Base-by-base conservation (phyloP, 1,140 invertebrate species). In the Euura lappo region DNA sequence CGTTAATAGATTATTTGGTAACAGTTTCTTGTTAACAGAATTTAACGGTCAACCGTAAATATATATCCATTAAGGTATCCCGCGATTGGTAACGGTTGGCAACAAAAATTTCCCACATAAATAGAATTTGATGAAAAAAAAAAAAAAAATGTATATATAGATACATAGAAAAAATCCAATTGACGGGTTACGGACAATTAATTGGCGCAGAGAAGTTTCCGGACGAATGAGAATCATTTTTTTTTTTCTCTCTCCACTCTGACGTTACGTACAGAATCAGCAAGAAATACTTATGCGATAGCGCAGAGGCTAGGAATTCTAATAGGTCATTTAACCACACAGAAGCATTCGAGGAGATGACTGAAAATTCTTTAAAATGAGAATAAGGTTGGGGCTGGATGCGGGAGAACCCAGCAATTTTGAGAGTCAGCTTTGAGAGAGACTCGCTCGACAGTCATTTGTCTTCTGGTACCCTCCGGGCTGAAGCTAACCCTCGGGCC, bases 381-480 rank as follows among this genome's bases (percentile, higher is more conserved):
- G 76, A 69, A 76, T 71, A 76, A 76, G 42, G 13, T 60, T 68
- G 43, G 68, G 65, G 74, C 4, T 73, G 77, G 77, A 73, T 74
- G 78, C 73, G 80, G 77, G 76, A 80, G 75, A 28, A 68, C 64
- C 76, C 75, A 76, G 75, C 79, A 81, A 81, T 81, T 81, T 81
- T 76, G 78, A 79, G 78, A 76, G 78, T 80, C 76, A 73, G 76
- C 76, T 79, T 60, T 11, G 51, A 60, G 51, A 60, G 51, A 60
- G 73, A 28, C 28, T 28, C 28, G 28, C 28, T 76, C 74, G 77
- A 71, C 79, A 75, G 79, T 81, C 80, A 79, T 81, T 81, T 81
- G 80, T 81, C 80, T 81, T 79, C 77, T 71, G 67, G 69, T 74
- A 13, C 45, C 70, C 72, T 65, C 44, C 51, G 74, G 78, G 71